Percentiles rank a stretch among this genome's conserved stretches.
These are phyloP conservation scores for Monomorium pharaonis DNA, from an alignment of 1,140 invertebrate genomes.

Conservation along the genomic window DNA sequence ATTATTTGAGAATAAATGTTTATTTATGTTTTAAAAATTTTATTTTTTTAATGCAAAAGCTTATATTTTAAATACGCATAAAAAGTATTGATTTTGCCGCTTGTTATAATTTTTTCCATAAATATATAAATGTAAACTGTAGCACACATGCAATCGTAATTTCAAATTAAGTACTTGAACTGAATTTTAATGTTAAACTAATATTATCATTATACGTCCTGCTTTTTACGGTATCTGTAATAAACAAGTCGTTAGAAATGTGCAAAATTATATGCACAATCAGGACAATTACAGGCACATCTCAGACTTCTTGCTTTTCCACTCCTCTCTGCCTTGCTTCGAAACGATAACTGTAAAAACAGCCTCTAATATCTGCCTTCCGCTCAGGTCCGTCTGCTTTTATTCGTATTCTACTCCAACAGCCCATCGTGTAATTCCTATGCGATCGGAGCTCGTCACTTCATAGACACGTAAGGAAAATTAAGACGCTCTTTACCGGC, in stretches of 20 bases:
- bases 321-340: not conserved
- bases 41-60: not conserved
- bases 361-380: not conserved
- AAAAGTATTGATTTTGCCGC: not conserved
- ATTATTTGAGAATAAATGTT: not conserved
- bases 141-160: not conserved
- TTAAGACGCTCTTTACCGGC: constrained; percentile 45
- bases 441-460: constrained; percentile 7
- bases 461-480: constrained; percentile 40
- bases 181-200: not conserved
- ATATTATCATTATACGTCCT: not conserved
- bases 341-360: constrained; percentile 26
- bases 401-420: not conserved
- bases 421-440: constrained; percentile 9
- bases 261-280: constrained; percentile 10
- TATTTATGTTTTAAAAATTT: not conserved
- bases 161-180: not conserved
- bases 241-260: not conserved
- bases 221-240: not conserved
- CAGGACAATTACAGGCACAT: too few species aligned
- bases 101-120: not conserved
- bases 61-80: not conserved
- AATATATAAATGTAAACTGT: not conserved
- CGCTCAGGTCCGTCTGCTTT: not conserved
- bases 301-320: not conserved